Evolutionary conservation across 2,797 vertebrate species (phyloP), one percentile per base, ranked within the genome.

Genomic region (Myotis pilosus): DNA sequence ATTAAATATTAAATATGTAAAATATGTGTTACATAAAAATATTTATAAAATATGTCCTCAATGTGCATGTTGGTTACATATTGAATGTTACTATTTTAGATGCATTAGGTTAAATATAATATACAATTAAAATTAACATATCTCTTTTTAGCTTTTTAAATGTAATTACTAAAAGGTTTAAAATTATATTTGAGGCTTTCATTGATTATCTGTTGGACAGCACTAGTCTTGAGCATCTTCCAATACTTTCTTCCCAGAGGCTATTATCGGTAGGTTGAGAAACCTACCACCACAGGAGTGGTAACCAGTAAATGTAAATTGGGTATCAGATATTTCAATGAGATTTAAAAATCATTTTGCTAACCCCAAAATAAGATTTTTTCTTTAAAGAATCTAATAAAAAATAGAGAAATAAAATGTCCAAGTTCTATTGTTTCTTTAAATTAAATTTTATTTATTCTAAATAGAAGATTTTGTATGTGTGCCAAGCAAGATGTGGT

Each of bases 1-100:
- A 80, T 6, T 80, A 12, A 87, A 74, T 33, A 87, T 44, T 71
- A 87, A 82, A 16, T 33, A 60, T 23, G 41, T 53, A 19, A 44
- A 44, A 9, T 44, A 44, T 44, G 41, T 44, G 41, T 44, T 44
- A 44, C 41, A 44, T 44, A 44, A 44, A 44, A 9, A 44, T 44
- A 44, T 44, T 44, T 23, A 1, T 19, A 85, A 94, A 88, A 74
- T 41, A 68, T 49, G 25, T 72, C 11, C 36, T n/a, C 25, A 36
- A 75, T 53, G 84, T 57, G 81, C 22, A 86, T 72, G 92, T 74
- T 62, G 7, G 79, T 69, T 89, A 23, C 8, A 80, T 88, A 6
- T 22, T 82, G 41, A 94, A 92, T 60, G n/a, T 49, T 36, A 92
- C 91, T n/a, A 64, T 64, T 66, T 64, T 71, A 81, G 69, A 38